phyloP scores from a whole-genome alignment of 2,113 vertebrate species.

The Oryzias woworae region DNA sequence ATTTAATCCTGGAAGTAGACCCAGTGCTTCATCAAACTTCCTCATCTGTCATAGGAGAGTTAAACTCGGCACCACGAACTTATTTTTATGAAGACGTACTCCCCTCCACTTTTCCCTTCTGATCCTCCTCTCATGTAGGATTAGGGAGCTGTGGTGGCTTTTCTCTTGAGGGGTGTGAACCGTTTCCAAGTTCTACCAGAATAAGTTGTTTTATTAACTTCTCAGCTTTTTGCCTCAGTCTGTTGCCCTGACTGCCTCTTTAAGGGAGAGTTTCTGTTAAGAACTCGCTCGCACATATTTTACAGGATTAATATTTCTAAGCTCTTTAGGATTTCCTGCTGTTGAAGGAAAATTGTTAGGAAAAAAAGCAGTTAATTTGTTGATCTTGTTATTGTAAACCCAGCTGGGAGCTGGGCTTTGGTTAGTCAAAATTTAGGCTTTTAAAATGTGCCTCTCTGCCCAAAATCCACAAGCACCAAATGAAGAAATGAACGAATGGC shows the following conservation, averaged over 20 bases:
- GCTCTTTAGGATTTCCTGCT: not conserved
- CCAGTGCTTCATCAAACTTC: slow-evolving; percentile 17
- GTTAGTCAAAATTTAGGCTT: not conserved
- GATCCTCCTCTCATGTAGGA: not conserved
- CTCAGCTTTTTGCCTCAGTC: slow-evolving; percentile 1
- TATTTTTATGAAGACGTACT: not conserved
- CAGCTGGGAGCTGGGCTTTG: not conserved
- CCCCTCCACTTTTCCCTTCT: not conserved
- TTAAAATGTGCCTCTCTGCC: too few species aligned
- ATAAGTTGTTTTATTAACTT: not conserved
- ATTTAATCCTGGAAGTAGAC: slow-evolving; percentile 22
- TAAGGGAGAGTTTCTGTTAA: not conserved
- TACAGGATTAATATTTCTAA: slow-evolving; percentile 12
- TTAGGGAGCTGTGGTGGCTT: not conserved
- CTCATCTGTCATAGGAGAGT: slow-evolving; percentile 1
- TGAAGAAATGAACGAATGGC: not conserved
- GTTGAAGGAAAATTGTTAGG: not conserved
- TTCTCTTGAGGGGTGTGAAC: not conserved
- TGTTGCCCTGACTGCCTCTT: not conserved
- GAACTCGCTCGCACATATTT: not conserved
- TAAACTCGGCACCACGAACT: not conserved
- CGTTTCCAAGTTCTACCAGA: not conserved
- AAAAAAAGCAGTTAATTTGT: not conserved
- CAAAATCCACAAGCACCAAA: not conserved
- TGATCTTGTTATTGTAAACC: not conserved